Percentiles rank a stretch among this genome's conserved stretches.
phyloP scores from a whole-genome alignment of 2,113 vertebrate species.

The Gambusia affinis region DNA sequence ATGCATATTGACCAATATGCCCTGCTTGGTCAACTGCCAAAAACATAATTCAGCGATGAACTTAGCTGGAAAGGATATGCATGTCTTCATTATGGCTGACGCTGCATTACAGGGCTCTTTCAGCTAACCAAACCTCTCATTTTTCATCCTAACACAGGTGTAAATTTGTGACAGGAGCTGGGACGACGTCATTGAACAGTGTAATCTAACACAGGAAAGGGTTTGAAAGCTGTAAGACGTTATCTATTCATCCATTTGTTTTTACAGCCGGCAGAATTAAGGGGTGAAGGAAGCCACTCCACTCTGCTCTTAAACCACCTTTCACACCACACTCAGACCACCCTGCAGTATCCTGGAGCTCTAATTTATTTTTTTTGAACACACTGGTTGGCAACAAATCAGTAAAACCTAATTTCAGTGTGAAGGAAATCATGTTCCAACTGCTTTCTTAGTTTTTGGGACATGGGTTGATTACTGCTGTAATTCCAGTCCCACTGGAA shows the following conservation, averaged over 20 bases:
- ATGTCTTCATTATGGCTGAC: conserved; percentile 66
- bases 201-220: conserved; percentile 47
- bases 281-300: neutral
- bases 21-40: conserved; percentile 42
- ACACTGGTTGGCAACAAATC: too few species aligned
- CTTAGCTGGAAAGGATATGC: conserved; percentile 54
- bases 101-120: conserved; percentile 42
- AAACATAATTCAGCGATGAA: conserved; percentile 34
- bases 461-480: too few species aligned
- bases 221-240: neutral
- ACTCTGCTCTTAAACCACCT: neutral
- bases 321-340: too few species aligned
- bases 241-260: neutral
- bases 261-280: neutral
- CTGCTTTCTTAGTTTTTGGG: too few species aligned
- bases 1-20: neutral
- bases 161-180: conserved; percentile 42
- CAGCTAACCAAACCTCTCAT: conserved; percentile 29
- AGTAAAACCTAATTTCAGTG: too few species aligned
- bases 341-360: too few species aligned
- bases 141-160: conserved; percentile 53
- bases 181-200: conserved; percentile 44
- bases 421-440: too few species aligned
- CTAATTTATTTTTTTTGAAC: too few species aligned
- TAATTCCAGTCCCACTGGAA: too few species aligned